Base-by-base conservation (phyloP, 1,140 invertebrate species). In the Bombus vancouverensis region DNA sequence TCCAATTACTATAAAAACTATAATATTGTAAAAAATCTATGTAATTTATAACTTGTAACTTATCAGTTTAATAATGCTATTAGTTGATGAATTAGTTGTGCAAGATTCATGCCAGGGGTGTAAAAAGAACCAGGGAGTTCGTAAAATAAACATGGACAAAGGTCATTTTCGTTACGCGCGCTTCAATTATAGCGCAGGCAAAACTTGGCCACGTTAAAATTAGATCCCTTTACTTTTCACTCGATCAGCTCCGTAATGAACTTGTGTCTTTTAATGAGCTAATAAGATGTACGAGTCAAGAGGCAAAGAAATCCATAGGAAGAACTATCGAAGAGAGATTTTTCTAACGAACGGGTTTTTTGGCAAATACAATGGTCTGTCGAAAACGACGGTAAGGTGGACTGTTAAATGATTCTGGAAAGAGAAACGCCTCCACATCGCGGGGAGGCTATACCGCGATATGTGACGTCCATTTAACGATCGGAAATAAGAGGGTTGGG, bases 381-480 rank as follows among this genome's bases (percentile, higher is more conserved):
- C 3, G 70, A 37, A 10, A 39, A 47, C 18, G 53, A 0, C n/a
- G 25, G 34, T 32, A 42, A 57, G 73, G 34, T 25, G 8, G 28
- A 15, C 3, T 8, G 25, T 68, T 15, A 32, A 68, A 68, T 39
- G 57, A 82, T 74, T 74, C 53, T 18, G 80, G n/a, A 57, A 65
- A 59, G 53, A 42, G 47, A 8, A 42, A 71, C 47, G 66, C 66
- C 53, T 66, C 42, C 32, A 53, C 71, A 32, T 59, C 53, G 3
- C 12, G 25, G n/a, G 10, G 39, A 34, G 44, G 18, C 32, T 78
- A 80, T 62, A 73, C 32, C 83, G 39, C 53, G 32, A 79, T 25
- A 32, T 28, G 37, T 85, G 76, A 79, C 76, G 66, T 80, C 59
- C 39, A 39, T 85, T 80, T 80, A 85, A 85, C 83, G 83, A 85